Evolutionary conservation across 2,113 vertebrate genomes (phyloP).

Genomic region (Anolis sagrei): DNA sequence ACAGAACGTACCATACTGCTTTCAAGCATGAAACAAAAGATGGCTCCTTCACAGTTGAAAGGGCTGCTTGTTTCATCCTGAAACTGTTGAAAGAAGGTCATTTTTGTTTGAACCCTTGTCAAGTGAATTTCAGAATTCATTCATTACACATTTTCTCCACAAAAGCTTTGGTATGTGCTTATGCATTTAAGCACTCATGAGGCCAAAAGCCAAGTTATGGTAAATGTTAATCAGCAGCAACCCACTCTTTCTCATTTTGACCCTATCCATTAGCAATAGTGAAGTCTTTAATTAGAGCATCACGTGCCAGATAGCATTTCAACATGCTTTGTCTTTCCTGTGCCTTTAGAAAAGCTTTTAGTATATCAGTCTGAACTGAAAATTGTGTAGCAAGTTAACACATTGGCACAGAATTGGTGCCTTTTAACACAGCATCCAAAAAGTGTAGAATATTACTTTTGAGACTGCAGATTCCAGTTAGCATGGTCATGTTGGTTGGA

Average conservation of each 20-base stretch:
- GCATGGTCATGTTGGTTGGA: not conserved
- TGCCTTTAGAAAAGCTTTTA: not conserved
- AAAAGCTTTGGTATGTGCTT: not conserved
- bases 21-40: constrained; percentile 22
- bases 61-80: not conserved
- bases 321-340: not conserved
- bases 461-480: not conserved
- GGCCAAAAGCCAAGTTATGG: not conserved
- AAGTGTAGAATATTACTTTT: too few relatives aligned
- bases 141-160: constrained; percentile 1
- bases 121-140: not conserved
- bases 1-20: not conserved
- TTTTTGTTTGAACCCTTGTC: not conserved
- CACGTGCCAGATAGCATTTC: not conserved
- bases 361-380: not conserved
- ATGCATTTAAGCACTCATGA: constrained; percentile 5
- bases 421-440: not conserved
- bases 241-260: not conserved
- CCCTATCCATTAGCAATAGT: not conserved
- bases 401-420: not conserved
- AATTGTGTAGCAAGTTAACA: not conserved
- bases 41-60: not conserved
- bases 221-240: not conserved
- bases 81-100: constrained; percentile 18
- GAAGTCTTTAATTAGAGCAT: not conserved